phyloP scores from a whole-genome alignment of 2,888 invertebrate species.

The Heteromurus nitidus region DNA sequence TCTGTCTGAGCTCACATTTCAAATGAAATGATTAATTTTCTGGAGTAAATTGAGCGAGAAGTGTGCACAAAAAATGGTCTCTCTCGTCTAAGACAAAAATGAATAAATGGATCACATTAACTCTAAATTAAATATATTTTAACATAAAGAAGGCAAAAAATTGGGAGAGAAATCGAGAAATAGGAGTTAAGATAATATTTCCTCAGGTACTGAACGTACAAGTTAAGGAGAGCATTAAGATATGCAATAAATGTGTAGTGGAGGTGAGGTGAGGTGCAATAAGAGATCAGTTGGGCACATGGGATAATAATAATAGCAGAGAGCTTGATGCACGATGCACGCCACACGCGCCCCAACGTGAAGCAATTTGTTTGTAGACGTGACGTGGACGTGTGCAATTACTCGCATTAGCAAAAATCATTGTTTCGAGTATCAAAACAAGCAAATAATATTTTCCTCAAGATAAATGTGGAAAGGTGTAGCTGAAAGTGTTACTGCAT shows the following conservation, averaged over 20 bases:
- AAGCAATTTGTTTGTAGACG: constrained; percentile 4
- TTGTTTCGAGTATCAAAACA: neutral
- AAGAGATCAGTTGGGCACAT: neutral
- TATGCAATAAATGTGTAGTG: neutral
- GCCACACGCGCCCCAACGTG: neutral
- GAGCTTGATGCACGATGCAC: neutral
- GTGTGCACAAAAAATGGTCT: too few relatives aligned
- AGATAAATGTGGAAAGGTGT: neutral
- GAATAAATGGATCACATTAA: too few relatives aligned
- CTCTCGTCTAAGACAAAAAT: too few relatives aligned
- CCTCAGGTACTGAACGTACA: neutral
- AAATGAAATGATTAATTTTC: too few relatives aligned
- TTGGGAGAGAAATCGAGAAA: too few relatives aligned
- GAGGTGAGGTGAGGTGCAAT: too few relatives aligned
- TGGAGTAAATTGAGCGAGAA: too few relatives aligned
- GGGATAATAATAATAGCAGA: neutral
- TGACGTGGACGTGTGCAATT: too few relatives aligned
- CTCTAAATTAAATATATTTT: too few relatives aligned
- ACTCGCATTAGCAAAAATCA: neutral
- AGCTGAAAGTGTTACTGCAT: neutral
- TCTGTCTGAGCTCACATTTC: too few relatives aligned
- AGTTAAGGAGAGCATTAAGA: neutral
- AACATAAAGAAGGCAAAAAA: too few relatives aligned
- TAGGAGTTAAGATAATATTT: neutral
- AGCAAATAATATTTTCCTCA: neutral